phyloP scores from a whole-genome alignment of 2,797 vertebrate species.

The Mastacembelus armatus region DNA sequence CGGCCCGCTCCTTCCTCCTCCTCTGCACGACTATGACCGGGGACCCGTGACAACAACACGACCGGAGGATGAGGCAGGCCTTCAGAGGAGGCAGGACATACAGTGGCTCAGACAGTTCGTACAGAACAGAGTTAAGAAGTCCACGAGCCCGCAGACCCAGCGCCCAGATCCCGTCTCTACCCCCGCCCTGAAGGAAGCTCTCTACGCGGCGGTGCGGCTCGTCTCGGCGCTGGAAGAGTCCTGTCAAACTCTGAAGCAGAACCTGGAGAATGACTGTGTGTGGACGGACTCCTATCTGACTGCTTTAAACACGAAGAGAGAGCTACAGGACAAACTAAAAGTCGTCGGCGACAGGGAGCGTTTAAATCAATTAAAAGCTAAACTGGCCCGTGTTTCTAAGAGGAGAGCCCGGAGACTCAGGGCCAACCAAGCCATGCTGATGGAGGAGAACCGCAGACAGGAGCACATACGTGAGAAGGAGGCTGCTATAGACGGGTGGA shows the following conservation, averaged over 20 bases:
- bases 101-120: slow-evolving; percentile 76
- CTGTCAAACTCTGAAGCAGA: slow-evolving; percentile 73
- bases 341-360: slow-evolving; percentile 64
- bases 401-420: slow-evolving; percentile 81
- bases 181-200: slow-evolving; percentile 44
- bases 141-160: neutral
- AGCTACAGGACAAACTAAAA: slow-evolving; percentile 64
- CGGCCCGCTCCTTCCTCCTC: neutral
- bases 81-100: slow-evolving; percentile 66
- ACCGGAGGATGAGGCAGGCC: slow-evolving; percentile 30
- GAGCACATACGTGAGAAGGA: slow-evolving; percentile 81
- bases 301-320: slow-evolving; percentile 55
- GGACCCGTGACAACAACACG: neutral
- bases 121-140: neutral
- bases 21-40: neutral
- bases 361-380: slow-evolving; percentile 69
- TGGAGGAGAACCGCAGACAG: slow-evolving; percentile 75
- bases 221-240: slow-evolving; percentile 71
- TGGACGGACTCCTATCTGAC: slow-evolving; percentile 73
- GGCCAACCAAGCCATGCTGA: slow-evolving; percentile 59
- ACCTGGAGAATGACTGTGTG: slow-evolving; percentile 65
- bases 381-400: slow-evolving; percentile 70
- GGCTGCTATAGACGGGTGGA: slow-evolving; percentile 89
- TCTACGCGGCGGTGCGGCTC: slow-evolving; percentile 67
- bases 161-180: neutral